Evolutionary conservation across 1,140 invertebrate genomes (phyloP), one percentile per base, ranked within the genome.

Genomic region (Chymomyza costata): DNA sequence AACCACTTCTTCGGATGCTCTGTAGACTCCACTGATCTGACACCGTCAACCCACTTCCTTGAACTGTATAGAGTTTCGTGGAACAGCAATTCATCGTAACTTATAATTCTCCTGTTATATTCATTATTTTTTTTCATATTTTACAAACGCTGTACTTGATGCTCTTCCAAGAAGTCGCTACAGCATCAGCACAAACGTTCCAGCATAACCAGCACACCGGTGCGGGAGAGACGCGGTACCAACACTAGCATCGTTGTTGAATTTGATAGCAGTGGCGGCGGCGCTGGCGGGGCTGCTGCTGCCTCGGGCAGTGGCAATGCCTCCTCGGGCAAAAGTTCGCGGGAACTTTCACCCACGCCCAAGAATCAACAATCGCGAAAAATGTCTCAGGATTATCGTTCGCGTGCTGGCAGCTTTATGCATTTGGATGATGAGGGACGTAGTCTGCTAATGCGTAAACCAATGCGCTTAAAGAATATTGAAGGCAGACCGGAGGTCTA

Each of bases 381-480:
- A 73, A 66, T 83, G 60, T 84, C 83, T 49, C 73, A 80, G 54
- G 84, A 85, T 67, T 82, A 83, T 70, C 78, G 81, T 48, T 68
- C 81, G 63, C 70, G 76, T 61, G 78, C 84, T 43, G 82, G 80
- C 57, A 85, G 80, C 37, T 84, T 85, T 34, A 85, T 84, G 59
- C 82, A 83, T 43, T 25, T 84, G 49, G 81, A 83, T 40, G 81
- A 85, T 49, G 82, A 85, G 37, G 73, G 83, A 39, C 71, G 82
- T 25, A 82, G 73, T 16, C 41, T 85, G 45, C 45, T 85, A 71
- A 86, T 88, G 45, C 88, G 84, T 41, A 90, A 89, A 65, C 89
- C 89, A 2, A 88, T 90, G 13, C 88, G 89, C 43, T 74, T 91
- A 16, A 87, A 87, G 66, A 91, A 91, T 84, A 80, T 91, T 10